Evolutionary conservation across 2,797 vertebrate species (phyloP).

Genomic region (Scleropages formosus): DNA sequence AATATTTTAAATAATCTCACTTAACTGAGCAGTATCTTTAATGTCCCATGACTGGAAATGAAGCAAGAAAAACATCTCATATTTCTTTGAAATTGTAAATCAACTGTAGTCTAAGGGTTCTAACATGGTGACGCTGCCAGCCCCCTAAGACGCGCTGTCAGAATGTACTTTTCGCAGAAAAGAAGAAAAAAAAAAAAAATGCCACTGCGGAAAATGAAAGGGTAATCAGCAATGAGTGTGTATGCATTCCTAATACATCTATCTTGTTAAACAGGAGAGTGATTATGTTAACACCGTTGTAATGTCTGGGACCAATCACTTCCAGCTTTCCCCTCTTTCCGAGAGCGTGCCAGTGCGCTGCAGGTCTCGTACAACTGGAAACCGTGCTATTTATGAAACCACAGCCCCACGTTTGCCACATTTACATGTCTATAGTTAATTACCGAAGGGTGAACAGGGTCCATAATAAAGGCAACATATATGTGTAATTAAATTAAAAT

Average conservation of each 20-base stretch:
- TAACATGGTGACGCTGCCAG: neutral
- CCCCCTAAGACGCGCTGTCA: too few species aligned
- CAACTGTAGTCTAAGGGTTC: neutral
- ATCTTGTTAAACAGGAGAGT: neutral
- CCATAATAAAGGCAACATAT: too few species aligned
- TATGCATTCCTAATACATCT: slow-evolving; percentile 4
- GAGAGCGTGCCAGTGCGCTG: neutral
- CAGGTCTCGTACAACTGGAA: neutral
- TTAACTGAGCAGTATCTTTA: neutral
- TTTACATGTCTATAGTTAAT: too few species aligned
- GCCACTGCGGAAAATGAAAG: slow-evolving; percentile 9
- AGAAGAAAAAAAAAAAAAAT: too few species aligned
- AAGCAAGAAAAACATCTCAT: neutral
- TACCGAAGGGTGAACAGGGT: too few species aligned
- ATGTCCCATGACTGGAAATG: neutral
- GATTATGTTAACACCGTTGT: neutral
- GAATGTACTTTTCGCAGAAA: slow-evolving; percentile 1
- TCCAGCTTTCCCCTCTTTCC: too few species aligned
- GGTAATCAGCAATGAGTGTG: neutral
- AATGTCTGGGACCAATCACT: neutral
- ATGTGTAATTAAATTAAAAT: too few species aligned
- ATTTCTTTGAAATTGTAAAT: slow-evolving; percentile 2
- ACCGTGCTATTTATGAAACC: neutral
- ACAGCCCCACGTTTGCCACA: too few species aligned
- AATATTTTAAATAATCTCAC: neutral